A percentile compares a stretch with the other conserved stretches of the same genome.
These are phyloP conservation scores for Tribolium freemani DNA, from an alignment of 2,888 invertebrate genomes.

Conservation along the genomic window DNA sequence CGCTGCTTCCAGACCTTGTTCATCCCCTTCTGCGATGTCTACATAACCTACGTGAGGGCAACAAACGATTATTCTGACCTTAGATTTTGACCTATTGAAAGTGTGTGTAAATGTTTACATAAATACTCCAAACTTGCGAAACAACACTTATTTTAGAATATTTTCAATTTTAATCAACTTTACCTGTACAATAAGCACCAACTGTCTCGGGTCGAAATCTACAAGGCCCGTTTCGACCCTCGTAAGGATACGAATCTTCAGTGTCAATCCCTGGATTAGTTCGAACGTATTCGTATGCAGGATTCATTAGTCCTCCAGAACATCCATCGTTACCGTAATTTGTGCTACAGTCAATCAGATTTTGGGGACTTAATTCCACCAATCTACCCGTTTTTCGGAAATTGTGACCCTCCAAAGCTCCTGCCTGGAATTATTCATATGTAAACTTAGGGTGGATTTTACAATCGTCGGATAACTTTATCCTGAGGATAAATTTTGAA, in stretches of 20 bases:
- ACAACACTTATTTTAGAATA: background rate
- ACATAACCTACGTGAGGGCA: constrained; percentile 73
- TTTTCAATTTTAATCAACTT: constrained; percentile 6
- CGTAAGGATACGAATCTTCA: constrained; percentile 71
- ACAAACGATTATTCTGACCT: background rate
- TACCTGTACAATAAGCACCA: constrained; percentile 57
- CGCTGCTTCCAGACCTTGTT: constrained; percentile 79
- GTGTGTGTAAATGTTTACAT: background rate
- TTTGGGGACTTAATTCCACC: constrained; percentile 71
- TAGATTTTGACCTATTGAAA: background rate
- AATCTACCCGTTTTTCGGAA: constrained; percentile 70
- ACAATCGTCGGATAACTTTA: too few species aligned
- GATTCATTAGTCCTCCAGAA: constrained; percentile 71
- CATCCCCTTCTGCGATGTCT: constrained; percentile 80
- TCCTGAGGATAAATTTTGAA: too few species aligned
- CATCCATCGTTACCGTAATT: constrained; percentile 71
- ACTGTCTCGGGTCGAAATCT: constrained; percentile 53
- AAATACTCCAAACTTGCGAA: background rate
- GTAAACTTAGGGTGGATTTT: too few species aligned
- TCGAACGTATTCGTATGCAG: constrained; percentile 69
- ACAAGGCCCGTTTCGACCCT: constrained; percentile 53
- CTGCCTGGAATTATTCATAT: constrained; percentile 67
- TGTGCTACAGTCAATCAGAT: constrained; percentile 72
- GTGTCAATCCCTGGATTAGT: constrained; percentile 73
- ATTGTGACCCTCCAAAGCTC: constrained; percentile 71